Percentiles rank a stretch among this genome's conserved stretches.
phyloP scores from a whole-genome alignment of 2,888 invertebrate genomes.

The Syrista parreyssii region DNA sequence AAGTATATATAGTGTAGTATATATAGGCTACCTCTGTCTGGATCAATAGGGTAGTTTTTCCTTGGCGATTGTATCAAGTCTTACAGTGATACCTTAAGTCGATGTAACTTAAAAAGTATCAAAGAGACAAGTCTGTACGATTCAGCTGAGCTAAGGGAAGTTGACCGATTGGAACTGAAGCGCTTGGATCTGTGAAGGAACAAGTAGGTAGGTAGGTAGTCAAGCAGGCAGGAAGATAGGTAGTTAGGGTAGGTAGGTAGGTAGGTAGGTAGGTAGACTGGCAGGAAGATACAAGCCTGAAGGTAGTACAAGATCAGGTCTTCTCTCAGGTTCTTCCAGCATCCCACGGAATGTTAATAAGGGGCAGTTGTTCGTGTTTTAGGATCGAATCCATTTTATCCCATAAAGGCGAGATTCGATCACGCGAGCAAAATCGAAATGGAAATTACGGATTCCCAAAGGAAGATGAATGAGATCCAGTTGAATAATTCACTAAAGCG shows the following conservation, averaged over 20 bases:
- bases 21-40: background rate
- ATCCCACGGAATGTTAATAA: slow-evolving; percentile 44
- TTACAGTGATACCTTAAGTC: background rate
- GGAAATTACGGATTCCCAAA: background rate
- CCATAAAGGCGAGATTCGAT: background rate
- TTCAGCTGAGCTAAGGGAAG: background rate
- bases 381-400: background rate
- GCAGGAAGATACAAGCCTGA: background rate
- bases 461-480: background rate
- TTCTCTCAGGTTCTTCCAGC: slow-evolving; percentile 27
- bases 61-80: background rate
- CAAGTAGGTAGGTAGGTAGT: background rate
- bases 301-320: background rate
- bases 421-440: background rate
- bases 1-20: background rate
- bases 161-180: background rate
- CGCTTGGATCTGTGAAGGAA: background rate
- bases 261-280: background rate
- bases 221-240: background rate
- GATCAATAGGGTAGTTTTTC: background rate
- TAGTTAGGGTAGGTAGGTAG: background rate
- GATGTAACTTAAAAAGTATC: background rate
- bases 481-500: background rate
- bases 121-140: background rate
- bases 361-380: slow-evolving; percentile 4